Evolutionary conservation across 2,797 vertebrate species (phyloP), one percentile per base, ranked within the genome.

Genomic region (Masticophis lateralis): DNA sequence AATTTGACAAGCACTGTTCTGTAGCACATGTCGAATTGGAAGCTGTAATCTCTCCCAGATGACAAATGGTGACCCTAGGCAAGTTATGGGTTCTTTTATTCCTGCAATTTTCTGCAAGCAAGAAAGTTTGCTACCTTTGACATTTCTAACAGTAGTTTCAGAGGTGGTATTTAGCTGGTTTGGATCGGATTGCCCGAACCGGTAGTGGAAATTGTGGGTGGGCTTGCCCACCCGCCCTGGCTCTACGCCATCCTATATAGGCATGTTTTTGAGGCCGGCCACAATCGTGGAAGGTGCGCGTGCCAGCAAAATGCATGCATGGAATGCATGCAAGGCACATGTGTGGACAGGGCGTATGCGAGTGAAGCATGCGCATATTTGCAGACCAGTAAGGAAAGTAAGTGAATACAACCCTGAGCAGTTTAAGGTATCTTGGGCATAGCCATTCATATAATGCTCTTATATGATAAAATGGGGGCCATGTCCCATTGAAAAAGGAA

Each of bases 351-450:
- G 47, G 5, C 47, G 5, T 6, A 47, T 47, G 47, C 1, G 47
- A 47, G 47, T 47, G 47, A 47, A 47, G 47, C 47, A 47, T 47
- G 47, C 47, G 6, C 47, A 47, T 5, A 47, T 47, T 47, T 47
- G 47, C 47, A 47, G 6, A 47, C 47, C 47, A 6, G 47, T 47
- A 47, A 6, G 47, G 47, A 47, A 47, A 47, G 5, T 47, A 47
- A 6, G 47, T 47, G 5, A 47, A 6, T 47, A 47, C 47, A 5
- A 47, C 47, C 47, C 47, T 47, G 47, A 47, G 47, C 93, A 95
- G n/a, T 86, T 94, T 95, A 95, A 63, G 96, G 96, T 98, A 98
- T 98, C 98, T 97, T 97, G 94, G 95, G 97, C 94, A 87, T 3
- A 96, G 96, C 95, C 94, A 96, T 96, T 97, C 95, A 96, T 94